These are phyloP conservation scores for Thamnophis sirtalis DNA, from an alignment of 2,113 vertebrate genomes.

Conservation along the genomic window DNA sequence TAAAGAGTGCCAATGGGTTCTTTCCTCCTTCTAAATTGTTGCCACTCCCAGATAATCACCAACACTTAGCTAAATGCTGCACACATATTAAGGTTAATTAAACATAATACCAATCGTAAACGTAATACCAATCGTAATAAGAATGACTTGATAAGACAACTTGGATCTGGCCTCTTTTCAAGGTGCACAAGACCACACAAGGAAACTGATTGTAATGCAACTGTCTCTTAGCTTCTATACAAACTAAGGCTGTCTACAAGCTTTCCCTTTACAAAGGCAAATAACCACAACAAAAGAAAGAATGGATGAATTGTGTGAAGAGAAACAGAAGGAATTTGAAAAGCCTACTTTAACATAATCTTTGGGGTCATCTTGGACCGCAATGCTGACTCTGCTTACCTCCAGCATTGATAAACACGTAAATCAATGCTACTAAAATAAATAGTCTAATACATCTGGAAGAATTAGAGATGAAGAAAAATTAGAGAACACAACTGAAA, in stretches of 20 bases:
- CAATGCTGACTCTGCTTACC: not conserved
- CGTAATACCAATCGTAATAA: not conserved
- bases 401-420: not conserved
- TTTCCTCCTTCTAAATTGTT: not conserved
- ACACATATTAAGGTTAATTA: slow-evolving; percentile 1
- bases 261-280: not conserved
- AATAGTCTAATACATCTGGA: not conserved
- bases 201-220: not conserved
- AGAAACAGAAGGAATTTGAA: not conserved
- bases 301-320: not conserved
- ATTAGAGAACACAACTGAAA: not conserved
- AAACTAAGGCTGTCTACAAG: not conserved
- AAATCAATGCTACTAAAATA: not conserved
- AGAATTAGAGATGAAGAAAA: not conserved
- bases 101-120: not conserved
- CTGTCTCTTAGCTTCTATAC: not conserved
- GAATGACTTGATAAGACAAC: not conserved
- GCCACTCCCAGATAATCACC: not conserved
- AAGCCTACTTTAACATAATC: not conserved
- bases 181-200: not conserved
- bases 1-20: not conserved
- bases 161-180: not conserved
- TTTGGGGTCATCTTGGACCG: not conserved
- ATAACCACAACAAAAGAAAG: not conserved
- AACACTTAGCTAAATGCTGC: not conserved